phyloP scores from a whole-genome alignment of 2,888 invertebrate species.

The Acleris cristana region DNA sequence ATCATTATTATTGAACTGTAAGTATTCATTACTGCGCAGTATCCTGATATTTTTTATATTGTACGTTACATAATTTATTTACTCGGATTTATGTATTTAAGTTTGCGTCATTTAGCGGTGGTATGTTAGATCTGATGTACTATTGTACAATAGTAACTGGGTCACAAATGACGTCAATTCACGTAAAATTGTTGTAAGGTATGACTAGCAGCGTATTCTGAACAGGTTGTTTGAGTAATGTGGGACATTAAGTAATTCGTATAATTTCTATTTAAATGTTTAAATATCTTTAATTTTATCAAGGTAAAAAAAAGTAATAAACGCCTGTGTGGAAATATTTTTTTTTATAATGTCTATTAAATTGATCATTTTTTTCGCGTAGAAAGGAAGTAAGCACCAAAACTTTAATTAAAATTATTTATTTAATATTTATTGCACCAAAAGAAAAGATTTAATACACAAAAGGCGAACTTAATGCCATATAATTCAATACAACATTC shows the following conservation, averaged over 20 bases:
- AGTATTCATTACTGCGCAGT: too few species aligned
- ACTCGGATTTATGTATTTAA: conserved; percentile 10
- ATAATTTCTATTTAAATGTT: background rate
- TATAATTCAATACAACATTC: too few species aligned
- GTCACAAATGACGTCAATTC: conserved; percentile 52
- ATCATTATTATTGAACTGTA: background rate
- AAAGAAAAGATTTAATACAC: too few species aligned
- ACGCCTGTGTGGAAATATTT: too few species aligned
- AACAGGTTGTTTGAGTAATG: conserved; percentile 11
- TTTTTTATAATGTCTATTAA: too few species aligned
- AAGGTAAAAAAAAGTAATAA: too few species aligned
- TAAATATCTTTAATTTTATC: background rate
- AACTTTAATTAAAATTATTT: too few species aligned
- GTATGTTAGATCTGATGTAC: conserved; percentile 24
- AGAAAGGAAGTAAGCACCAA: too few species aligned
- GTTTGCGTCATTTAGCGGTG: conserved; percentile 27
- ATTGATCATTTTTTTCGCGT: too few species aligned
- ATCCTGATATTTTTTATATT: background rate
- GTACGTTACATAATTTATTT: background rate
- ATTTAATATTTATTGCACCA: too few species aligned
- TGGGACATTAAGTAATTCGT: background rate
- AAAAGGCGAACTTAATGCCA: too few species aligned
- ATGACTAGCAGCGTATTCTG: conserved; percentile 12
- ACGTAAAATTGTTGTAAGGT: conserved; percentile 26
- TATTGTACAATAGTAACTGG: conserved; percentile 45